Percentiles rank a stretch among this genome's conserved stretches.
phyloP scores from a whole-genome alignment of 2,797 vertebrate species.

The Pseudochaenichthys georgianus region DNA sequence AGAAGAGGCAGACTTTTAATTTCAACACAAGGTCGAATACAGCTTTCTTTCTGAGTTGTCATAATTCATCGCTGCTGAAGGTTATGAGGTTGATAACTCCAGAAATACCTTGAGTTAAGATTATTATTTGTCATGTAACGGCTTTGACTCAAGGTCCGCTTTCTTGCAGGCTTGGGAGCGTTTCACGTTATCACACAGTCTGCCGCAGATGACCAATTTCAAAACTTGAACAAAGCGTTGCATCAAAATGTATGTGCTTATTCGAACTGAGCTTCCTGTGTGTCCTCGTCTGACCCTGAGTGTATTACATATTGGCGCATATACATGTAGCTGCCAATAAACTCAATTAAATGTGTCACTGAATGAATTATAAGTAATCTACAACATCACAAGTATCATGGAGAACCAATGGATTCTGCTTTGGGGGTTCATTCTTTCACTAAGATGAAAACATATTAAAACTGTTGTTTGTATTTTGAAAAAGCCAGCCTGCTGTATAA shows the following conservation, averaged over 20 bases:
- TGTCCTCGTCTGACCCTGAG: not conserved
- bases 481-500: constrained; percentile 31
- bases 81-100: not conserved
- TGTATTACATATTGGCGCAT: not conserved
- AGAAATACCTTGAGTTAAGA: not conserved
- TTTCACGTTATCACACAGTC: not conserved
- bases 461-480: constrained; percentile 53
- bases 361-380: constrained; percentile 12
- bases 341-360: not conserved
- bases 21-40: not conserved
- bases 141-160: not conserved
- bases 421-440: constrained; percentile 6
- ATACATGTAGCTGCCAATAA: not conserved
- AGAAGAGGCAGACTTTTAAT: too few relatives aligned
- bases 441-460: constrained; percentile 40
- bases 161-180: not conserved
- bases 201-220: not conserved
- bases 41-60: not conserved
- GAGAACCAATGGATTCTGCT: not conserved
- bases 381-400: not conserved
- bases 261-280: not conserved
- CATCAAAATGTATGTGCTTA: not conserved
- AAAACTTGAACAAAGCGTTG: not conserved
- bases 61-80: not conserved
- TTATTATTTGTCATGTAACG: not conserved